Base-by-base conservation (phyloP, 2,888 invertebrate species). In the Rapana venosa region DNA sequence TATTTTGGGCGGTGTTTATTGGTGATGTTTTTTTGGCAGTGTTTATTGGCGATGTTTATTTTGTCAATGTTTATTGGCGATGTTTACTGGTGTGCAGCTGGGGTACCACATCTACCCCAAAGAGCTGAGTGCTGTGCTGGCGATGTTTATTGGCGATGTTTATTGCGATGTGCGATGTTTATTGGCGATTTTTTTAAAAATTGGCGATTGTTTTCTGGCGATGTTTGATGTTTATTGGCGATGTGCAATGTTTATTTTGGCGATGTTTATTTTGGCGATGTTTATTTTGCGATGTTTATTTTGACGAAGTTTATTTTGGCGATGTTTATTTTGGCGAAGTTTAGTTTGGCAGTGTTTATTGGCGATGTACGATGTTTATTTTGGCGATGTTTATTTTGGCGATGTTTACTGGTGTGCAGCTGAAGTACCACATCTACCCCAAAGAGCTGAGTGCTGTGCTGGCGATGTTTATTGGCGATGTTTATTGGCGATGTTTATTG, bases 351-450 rank as follows among this genome's bases (percentile, higher is more conserved):
- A 1, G 94, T 94, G 0, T 70, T 26, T 70, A 70, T 26, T 70
- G 2, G 70, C 11, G 4, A 26, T 70, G 47, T 8, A 13, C n/a
- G 6, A 74, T 74, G 74, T 13, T 74, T 26, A 74, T 74, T n/a
- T 26, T 70, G 20, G n/a, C 13, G 5, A 74, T 74, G 74, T 26
- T 30, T 22, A 74, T 74, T 17, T 26, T 74, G 11, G 26, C 20
- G 20, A 8, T 70, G 70, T 22, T n/a, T 11, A n/a, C 22, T 0
- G 13, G n/a, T 83, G 36, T 89, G 15, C 91, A 95, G 95, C 36
- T 95, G 36, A 95, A 95, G 35, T 95, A 95, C 91, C 94, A 95
- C 89, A 93, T 95, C 26, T 96, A 93, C 90, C 96, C 96, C 1
- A 91, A 91, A 30, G 92, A 93, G 88, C 91, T 95, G 79, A 86